A percentile compares a stretch with the other conserved stretches of the same genome.
These are phyloP conservation scores for Dynastes grantii DNA, from an alignment of 2,888 invertebrate species.

Conservation along the genomic window DNA sequence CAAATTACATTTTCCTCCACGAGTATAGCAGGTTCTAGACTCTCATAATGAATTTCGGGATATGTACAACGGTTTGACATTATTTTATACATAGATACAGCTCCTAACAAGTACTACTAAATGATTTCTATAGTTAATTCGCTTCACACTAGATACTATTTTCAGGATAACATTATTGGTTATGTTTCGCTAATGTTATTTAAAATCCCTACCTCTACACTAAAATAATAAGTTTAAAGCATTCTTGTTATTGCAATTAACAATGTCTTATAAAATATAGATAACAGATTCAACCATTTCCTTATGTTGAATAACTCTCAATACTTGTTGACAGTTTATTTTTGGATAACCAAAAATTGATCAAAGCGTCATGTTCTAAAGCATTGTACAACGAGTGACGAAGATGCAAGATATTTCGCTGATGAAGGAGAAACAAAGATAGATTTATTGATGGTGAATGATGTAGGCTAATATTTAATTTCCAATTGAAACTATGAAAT, in stretches of 20 bases:
- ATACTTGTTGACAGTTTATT: constrained; percentile 51
- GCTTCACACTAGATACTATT: constrained; percentile 7
- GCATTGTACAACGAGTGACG: not conserved
- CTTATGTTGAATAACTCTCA: constrained; percentile 33
- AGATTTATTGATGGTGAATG: no score
- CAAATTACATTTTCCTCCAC: constrained; percentile 47
- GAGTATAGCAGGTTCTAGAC: constrained; percentile 36
- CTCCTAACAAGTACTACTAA: constrained; percentile 13
- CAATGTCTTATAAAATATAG: constrained; percentile 17
- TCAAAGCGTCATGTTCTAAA: constrained; percentile 45
- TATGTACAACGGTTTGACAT: constrained; percentile 49
- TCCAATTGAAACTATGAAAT: no score
- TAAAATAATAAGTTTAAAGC: constrained; percentile 11
- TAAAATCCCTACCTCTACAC: constrained; percentile 33
- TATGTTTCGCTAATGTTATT: constrained; percentile 30
- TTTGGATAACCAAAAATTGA: constrained; percentile 48
- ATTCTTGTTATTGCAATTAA: constrained; percentile 16
- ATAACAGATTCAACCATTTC: constrained; percentile 14
- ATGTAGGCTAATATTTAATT: no score
- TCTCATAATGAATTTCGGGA: constrained; percentile 44
- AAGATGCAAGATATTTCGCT: not conserved
- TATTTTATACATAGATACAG: constrained; percentile 49
- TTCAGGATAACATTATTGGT: constrained; percentile 31
- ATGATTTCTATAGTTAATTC: constrained; percentile 16
- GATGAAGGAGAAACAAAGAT: not conserved